These are phyloP conservation scores for Pherbina coryleti DNA, from an alignment of 2,888 invertebrate species.

Conservation along the genomic window DNA sequence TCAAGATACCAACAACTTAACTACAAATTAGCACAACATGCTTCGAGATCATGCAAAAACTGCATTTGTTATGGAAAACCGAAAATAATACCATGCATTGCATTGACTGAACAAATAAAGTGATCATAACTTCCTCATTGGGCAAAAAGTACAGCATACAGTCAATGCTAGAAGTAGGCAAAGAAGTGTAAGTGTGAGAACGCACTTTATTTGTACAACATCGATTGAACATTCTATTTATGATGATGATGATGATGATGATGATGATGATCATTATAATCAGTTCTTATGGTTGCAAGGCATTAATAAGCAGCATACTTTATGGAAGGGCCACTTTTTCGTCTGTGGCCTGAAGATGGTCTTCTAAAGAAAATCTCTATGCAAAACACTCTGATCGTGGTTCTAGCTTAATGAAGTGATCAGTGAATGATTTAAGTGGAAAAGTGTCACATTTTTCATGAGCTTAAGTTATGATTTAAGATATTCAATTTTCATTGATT, in stretches of 20 bases:
- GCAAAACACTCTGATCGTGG: not conserved
- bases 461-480: constrained; percentile 3
- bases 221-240: not conserved
- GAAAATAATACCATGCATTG: not conserved
- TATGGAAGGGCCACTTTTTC: not conserved
- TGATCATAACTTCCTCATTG: constrained; percentile 22
- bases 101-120: constrained; percentile 8
- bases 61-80: not conserved
- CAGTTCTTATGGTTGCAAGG: constrained; percentile 4
- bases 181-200: not conserved
- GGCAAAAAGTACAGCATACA: not conserved
- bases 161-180: not conserved
- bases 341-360: not conserved
- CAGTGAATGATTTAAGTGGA: constrained; percentile 21
- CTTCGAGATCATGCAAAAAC: not conserved
- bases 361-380: not conserved
- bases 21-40: constrained; percentile 23
- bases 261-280: constrained; percentile 5
- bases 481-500: not conserved
- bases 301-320: constrained; percentile 9
- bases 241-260: not conserved
- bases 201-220: constrained; percentile 19
- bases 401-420: constrained; percentile 24
- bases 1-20: not conserved
- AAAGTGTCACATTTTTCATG: constrained; percentile 12